Percentiles rank a stretch among this genome's conserved stretches.
Conservation (phyloP, 2,888 invertebrate genomes). For the Opisthograptis luteolata region DNA sequence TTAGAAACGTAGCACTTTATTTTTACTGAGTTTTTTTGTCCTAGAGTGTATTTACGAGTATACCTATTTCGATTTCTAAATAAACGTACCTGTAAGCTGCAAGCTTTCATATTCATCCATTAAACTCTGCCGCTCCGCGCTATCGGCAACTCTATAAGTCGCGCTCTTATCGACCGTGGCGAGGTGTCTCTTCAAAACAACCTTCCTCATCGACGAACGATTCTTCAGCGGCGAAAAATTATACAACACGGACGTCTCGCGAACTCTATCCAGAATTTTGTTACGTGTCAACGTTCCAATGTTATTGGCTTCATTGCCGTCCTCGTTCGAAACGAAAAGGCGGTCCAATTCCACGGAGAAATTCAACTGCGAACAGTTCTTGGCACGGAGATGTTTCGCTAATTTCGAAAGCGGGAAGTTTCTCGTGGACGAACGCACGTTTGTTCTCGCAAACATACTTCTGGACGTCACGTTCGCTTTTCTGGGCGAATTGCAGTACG, state of each 20-base stretch:
- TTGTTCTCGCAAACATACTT: conserved; percentile 66
- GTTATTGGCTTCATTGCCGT: conserved; percentile 27
- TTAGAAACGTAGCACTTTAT: no score
- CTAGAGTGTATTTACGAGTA: no score
- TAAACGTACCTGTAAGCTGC: conserved; percentile 68
- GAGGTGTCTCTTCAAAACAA: conserved; percentile 58
- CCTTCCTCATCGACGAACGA: conserved; percentile 64
- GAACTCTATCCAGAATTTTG: conserved; percentile 42
- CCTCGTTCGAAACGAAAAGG: conserved; percentile 55
- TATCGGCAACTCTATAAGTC: conserved; percentile 31
- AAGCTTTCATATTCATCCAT: conserved; percentile 65
- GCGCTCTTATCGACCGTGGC: conserved; percentile 39
- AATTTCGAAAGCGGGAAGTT: conserved; percentile 61
- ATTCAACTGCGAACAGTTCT: conserved; percentile 61
- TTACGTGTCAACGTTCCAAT: conserved; percentile 27
- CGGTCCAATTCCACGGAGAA: conserved; percentile 70
- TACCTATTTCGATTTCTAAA: not conserved
- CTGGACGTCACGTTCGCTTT: conserved; percentile 53
- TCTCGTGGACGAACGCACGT: conserved; percentile 58
- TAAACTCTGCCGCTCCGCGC: conserved; percentile 43
- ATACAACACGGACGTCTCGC: conserved; percentile 62
- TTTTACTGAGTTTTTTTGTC: no score
- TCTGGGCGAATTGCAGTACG: conserved; percentile 57
- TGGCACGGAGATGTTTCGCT: conserved; percentile 60
- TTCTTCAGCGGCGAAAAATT: conserved; percentile 62